phyloP scores from a whole-genome alignment of 2,888 invertebrate species.

The Orthonevra nobilis region DNA sequence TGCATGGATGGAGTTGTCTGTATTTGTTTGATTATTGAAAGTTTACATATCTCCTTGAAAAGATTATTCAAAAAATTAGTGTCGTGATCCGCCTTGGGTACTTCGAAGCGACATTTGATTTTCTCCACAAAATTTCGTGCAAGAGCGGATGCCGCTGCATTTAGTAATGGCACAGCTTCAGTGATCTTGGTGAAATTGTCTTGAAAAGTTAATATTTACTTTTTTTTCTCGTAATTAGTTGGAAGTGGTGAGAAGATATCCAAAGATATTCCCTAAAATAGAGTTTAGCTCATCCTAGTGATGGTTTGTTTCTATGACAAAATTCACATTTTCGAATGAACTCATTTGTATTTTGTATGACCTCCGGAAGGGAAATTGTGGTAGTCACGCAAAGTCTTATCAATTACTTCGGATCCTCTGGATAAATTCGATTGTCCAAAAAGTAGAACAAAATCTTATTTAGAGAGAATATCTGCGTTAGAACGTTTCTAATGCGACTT shows the following conservation, averaged over 20 bases:
- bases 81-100: not conserved
- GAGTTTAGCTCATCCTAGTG: conserved; percentile 3
- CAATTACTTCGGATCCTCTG: not conserved
- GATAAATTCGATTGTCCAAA: not conserved
- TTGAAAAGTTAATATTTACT: conserved; percentile 1
- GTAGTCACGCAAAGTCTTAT: not conserved
- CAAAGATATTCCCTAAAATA: not conserved
- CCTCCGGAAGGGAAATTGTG: not conserved
- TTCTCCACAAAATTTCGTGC: not conserved
- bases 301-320: conserved; percentile 8
- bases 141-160: not conserved
- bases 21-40: conserved; percentile 5
- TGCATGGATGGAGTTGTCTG: conserved; percentile 8
- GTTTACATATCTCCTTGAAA: conserved; percentile 63
- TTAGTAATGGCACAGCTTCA: not conserved
- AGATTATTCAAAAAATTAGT: conserved; percentile 5
- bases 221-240: conserved; percentile 1
- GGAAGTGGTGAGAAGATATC: not conserved
- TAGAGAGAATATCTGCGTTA: not conserved
- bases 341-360: not conserved
- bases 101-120: not conserved
- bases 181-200: not conserved
- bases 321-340: not conserved
- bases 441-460: not conserved
- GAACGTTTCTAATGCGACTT: not conserved